Percentiles rank a stretch among this genome's conserved stretches.
phyloP scores from a whole-genome alignment of 2,888 invertebrate genomes.

The Drosophila gaucha region DNA sequence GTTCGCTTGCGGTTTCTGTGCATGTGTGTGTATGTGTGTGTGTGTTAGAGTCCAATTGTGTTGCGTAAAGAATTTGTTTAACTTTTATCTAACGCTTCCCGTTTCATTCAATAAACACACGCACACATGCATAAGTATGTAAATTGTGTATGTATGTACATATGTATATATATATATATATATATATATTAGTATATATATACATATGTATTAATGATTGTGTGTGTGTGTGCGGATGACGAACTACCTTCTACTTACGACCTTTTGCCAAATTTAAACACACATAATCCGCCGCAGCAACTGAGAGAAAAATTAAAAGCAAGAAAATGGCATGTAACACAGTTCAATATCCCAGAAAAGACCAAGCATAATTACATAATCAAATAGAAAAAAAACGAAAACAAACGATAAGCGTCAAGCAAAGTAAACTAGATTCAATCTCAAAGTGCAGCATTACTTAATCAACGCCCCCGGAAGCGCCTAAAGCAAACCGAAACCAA shows the following conservation, averaged over 20 bases:
- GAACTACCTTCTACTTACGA: constrained; percentile 62
- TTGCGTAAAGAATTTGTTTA: constrained; percentile 71
- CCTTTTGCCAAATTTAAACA: constrained; percentile 44
- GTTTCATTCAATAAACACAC: constrained; percentile 53
- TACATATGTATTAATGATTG: constrained; percentile 39
- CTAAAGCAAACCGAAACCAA: constrained; percentile 36
- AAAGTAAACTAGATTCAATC: constrained; percentile 37
- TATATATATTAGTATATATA: constrained; percentile 30
- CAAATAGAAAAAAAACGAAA: constrained; percentile 70
- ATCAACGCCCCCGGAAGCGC: constrained; percentile 65
- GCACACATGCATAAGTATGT: not conserved
- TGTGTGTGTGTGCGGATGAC: constrained; percentile 59
- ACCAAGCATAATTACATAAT: constrained; percentile 83
- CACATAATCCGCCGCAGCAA: constrained; percentile 46
- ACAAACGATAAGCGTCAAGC: constrained; percentile 13
- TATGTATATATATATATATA: constrained; percentile 35
- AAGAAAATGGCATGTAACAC: constrained; percentile 56
- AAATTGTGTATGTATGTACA: constrained; percentile 16
- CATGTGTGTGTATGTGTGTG: constrained; percentile 36
- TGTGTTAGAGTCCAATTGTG: constrained; percentile 37
- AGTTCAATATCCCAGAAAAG: constrained; percentile 81
- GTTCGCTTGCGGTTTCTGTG: constrained; percentile 40
- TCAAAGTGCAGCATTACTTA: constrained; percentile 72
- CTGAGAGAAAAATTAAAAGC: constrained; percentile 33
- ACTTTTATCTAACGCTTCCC: constrained; percentile 46